Evolutionary conservation across 2,113 vertebrate species (phyloP), one percentile per base, ranked within the genome.

Genomic region (Egretta garzetta): DNA sequence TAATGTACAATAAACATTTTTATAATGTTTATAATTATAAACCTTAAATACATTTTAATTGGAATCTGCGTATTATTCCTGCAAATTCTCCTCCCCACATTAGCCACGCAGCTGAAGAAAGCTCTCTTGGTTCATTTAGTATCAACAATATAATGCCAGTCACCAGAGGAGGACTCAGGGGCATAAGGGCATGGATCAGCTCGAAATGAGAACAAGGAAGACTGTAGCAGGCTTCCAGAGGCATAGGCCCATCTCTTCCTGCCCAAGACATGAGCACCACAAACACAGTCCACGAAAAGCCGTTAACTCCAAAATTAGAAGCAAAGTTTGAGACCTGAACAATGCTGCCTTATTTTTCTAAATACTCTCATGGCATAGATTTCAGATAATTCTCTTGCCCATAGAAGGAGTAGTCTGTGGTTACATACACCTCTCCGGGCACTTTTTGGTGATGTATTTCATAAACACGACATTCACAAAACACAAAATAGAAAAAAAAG

Each of bases 401-500:
- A 18, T 33, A 93, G 59, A 93, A 98, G 35, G 94, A 93, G 66
- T 91, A 96, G 22, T 96, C 90, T 5, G 21, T 80, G 20, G 90
- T 89, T 77, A 91, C 47, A 37, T 82, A 96, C 13, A 53, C 74
- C 49, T 93, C 67, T 63, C 94, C 87, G 94, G 92, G 66, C 72
- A 96, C 23, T 5, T 95, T 97, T 75, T 95, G 55, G 53, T 92
- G 67, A 15, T 96, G 71, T 47, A 93, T 94, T 94, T 98, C 68
- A 30, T 92, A 96, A 71, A 92, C 63, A 56, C 53, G 70, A 60
- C 52, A 53, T 68, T 97, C 91, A 11, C 91, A 96, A 75, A 91
- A 93, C 97, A 95, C 20, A 64, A 85, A 77, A 66, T 1, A 66
- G 50, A 41, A 71, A 55, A 77, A 82, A 55, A 77, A 82, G 23